Base-by-base conservation (phyloP, 2,888 invertebrate species). In the Pyrocoelia pectoralis region DNA sequence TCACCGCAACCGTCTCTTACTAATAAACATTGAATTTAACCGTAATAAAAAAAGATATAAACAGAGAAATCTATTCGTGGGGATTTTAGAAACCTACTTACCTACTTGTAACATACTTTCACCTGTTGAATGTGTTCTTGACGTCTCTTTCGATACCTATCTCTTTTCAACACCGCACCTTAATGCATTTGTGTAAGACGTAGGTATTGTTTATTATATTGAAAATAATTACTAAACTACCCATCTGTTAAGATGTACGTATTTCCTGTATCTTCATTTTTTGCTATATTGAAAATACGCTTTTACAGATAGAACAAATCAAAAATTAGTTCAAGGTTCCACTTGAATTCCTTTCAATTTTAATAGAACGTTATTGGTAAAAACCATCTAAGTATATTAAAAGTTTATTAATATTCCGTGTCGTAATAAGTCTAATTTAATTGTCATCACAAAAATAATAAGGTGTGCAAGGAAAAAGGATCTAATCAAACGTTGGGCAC, bases 101-200 rank as follows among this genome's bases (percentile, higher is more conserved):
- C 81, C 80, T 79, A 81, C 77, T 79, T 80, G 69, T 72, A 68
- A 70, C 72, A 73, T 74, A 80, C 81, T 81, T 81, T 81, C 81
- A 80, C 80, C 79, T 77, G 60, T 58, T 59, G 60, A 67, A 65
- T 63, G 53, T 50, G 56, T 57, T 38, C 57, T 57, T 62, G 61
- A 59, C 29, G 58, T 17, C 29, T 18, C 24, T 19, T 52, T 14
- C 15, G 19, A 24, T 46, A 14, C 40, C 28, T 38, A 13, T 61
- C 61, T 61, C 56, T 50, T 38, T 61, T 56, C 13, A 43, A 43
- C 10, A 14, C 14, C 10, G 29, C 50, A 29, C 10, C 13, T 50
- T 24, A 33, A 4, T 33, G 33, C 33, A n/a, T 33, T 33, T 24
- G 24, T 6, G n/a, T n/a, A 24, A 24, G 24, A 8, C 8, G 8